Conservation (phyloP, 2,797 vertebrate genomes). For the Sebastolobus altivelis region DNA sequence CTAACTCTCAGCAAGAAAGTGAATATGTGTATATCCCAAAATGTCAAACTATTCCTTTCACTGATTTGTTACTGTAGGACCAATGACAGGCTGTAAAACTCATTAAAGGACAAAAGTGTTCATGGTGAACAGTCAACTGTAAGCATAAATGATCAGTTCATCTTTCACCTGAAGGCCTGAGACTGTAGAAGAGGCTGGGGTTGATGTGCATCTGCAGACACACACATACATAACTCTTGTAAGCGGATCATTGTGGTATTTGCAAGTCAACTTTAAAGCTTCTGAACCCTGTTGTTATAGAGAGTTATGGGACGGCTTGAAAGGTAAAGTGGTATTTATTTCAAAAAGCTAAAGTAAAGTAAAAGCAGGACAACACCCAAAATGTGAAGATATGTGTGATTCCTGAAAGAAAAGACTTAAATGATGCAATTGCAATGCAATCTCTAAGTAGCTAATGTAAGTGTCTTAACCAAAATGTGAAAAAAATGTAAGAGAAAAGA, state of each 20-base stretch:
- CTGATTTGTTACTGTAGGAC: not conserved
- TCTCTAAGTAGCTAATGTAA: not conserved
- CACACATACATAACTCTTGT: slow-evolving; percentile 9
- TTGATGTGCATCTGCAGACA: slow-evolving; percentile 1
- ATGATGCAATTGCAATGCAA: not conserved
- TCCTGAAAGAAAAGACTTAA: slow-evolving; percentile 3
- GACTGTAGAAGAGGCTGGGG: not conserved
- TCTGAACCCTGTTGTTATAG: slow-evolving; percentile 51
- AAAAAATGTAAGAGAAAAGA: not conserved
- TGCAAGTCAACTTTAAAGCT: slow-evolving; percentile 47
- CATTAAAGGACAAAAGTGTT: not conserved
- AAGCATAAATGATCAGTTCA: not conserved
- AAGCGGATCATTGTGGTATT: slow-evolving; percentile 29
- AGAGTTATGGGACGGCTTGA: slow-evolving; percentile 35
- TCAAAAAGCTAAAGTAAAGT: slow-evolving; percentile 12
- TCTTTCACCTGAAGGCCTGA: not conserved
- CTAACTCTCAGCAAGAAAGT: not conserved
- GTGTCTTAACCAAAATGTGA: not conserved
- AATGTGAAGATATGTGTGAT: slow-evolving; percentile 14
- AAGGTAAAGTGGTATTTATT: slow-evolving; percentile 50
- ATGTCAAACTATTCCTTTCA: not conserved
- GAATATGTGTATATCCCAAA: not conserved
- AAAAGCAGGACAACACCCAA: slow-evolving; percentile 36
- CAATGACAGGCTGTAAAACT: not conserved
- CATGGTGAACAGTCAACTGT: not conserved